A percentile compares a stretch with the other conserved stretches of the same genome.
These are phyloP conservation scores for Dicrostonyx torquatus DNA, from an alignment of 2,797 vertebrate species.

Conservation along the genomic window DNA sequence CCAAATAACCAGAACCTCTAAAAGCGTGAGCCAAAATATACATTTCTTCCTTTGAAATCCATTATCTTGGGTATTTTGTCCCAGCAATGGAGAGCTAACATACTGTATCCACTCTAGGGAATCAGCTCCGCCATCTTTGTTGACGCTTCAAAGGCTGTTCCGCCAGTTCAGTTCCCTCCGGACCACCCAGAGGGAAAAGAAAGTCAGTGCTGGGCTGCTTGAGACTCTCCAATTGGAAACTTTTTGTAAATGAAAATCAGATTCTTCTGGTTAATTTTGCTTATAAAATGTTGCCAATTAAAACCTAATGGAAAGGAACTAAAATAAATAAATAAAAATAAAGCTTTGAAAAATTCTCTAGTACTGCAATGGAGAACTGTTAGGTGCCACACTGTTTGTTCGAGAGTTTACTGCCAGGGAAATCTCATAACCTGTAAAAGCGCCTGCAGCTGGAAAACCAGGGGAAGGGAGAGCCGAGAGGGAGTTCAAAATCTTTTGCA, in stretches of 20 bases:
- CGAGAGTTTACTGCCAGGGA: conserved; percentile 82
- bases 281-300: conserved; percentile 85
- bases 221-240: conserved; percentile 73
- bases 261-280: conserved; percentile 83
- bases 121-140: accelerated
- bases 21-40: background rate
- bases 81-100: background rate
- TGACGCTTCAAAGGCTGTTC: background rate
- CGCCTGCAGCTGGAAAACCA: conserved; percentile 62
- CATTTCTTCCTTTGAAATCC: background rate
- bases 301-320: conserved; percentile 81
- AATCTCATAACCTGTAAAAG: conserved; percentile 83
- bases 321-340: conserved; percentile 68
- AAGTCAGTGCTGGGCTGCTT: conserved; percentile 27
- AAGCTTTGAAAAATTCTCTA: conserved; percentile 80
- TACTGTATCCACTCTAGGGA: background rate
- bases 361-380: conserved; percentile 77
- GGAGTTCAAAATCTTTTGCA: background rate
- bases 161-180: background rate
- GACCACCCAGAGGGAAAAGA: background rate
- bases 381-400: conserved; percentile 73
- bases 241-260: conserved; percentile 76
- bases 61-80: background rate
- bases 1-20: background rate
- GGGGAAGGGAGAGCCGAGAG: background rate